Evolutionary conservation across 2,888 invertebrate genomes (phyloP).

Genomic region (Melinopterus prodromus): DNA sequence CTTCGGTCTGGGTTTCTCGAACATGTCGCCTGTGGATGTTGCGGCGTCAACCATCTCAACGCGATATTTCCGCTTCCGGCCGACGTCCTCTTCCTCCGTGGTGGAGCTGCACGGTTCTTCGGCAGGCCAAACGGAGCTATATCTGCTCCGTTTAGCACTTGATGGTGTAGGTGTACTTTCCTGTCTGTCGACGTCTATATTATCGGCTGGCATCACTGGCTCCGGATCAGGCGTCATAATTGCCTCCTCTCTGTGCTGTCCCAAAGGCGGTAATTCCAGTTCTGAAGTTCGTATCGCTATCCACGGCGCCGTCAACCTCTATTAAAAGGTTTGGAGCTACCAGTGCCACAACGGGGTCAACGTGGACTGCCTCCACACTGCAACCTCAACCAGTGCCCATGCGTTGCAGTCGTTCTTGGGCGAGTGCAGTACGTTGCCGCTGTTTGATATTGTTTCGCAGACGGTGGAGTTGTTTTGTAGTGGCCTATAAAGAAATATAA

Average conservation of each 20-base stretch:
- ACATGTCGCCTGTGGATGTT: too few relatives aligned
- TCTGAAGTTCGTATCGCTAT: neutral
- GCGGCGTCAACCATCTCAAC: too few relatives aligned
- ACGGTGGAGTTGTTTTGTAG: neutral
- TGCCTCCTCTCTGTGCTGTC: neutral
- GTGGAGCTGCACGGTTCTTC: too few relatives aligned
- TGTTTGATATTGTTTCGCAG: neutral
- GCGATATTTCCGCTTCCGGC: too few relatives aligned
- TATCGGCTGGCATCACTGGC: neutral
- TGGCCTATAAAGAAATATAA: neutral
- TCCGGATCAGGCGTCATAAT: neutral
- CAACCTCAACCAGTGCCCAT: neutral
- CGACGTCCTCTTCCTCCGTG: too few relatives aligned
- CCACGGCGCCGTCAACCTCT: neutral
- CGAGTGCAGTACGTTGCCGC: neutral
- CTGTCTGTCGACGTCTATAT: too few relatives aligned
- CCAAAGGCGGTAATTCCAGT: neutral
- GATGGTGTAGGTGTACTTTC: too few relatives aligned
- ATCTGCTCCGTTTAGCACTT: too few relatives aligned
- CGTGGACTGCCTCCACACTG: neutral
- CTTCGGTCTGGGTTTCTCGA: too few relatives aligned
- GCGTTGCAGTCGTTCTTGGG: constrained; percentile 8
- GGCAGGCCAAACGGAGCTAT: too few relatives aligned
- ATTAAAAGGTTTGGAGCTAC: constrained; percentile 7
- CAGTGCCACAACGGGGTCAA: neutral